Base-by-base conservation (phyloP, 2,113 vertebrate species). In the Coturnix japonica region DNA sequence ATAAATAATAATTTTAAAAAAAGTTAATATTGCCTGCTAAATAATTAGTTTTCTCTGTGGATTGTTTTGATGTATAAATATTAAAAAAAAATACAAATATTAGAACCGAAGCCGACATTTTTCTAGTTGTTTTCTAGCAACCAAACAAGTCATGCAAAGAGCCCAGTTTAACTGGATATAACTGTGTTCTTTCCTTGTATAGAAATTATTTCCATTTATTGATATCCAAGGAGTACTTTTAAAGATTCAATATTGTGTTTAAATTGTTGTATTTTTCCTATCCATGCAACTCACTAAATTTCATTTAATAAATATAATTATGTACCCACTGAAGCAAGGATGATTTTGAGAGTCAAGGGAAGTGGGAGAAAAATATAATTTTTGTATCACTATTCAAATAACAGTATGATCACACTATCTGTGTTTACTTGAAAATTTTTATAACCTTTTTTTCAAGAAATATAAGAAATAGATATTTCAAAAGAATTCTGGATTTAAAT, bases 181-280 rank as follows among this genome's bases (percentile, higher is more conserved):
- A 25, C 8, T 67, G 22, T 67, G 20, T 57, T 63, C 26, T 70
- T 77, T 70, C 37, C 47, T 89, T 73, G n/a, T 78, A 83, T 79
- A 65, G 51, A 89, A 96, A 79, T 30, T 26, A 15, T 81, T 87
- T 88, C 21, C 31, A 20, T 90, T 67, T 89, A 84, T 77, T 10
- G 76, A 87, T 91, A 91, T 83, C 89, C 39, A 8, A 17, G 75
- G 82, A 74, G 14, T 13, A 74, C 21, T 47, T 61, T 21, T 71
- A 43, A 39, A 41, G 73, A 71, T 85, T 30, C 84, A 61, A 43
- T 67, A 60, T 11, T 63, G 13, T 83, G 20, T 88, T 95, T 87
- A 93, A 81, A 9, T 85, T 56, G 23, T 66, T 89, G 16, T 7
- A 57, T 89, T 89, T 86, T 93, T 83, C 31, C 39, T 78, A n/a